Evolutionary conservation across 2,888 invertebrate species (phyloP).

Genomic region (Axea sp.): DNA sequence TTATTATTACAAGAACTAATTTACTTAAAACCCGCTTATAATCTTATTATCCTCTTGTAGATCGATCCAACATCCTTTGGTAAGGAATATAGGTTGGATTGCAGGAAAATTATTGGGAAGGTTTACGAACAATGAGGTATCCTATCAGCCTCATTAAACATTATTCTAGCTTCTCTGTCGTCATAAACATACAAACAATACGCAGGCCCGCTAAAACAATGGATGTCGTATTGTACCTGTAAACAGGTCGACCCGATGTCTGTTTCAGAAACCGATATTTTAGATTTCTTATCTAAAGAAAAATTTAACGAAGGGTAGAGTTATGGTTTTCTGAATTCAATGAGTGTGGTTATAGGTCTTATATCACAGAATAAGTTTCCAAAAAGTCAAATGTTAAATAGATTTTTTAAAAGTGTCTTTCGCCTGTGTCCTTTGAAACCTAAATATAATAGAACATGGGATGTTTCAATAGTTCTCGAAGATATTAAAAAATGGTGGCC

Average conservation of each 20-base stretch:
- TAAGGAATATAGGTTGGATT: conserved; percentile 32
- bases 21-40: too few species aligned
- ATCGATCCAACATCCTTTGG: too few species aligned
- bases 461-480: conserved; percentile 5
- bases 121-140: neutral
- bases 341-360: conserved; percentile 33
- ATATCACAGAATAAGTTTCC: neutral
- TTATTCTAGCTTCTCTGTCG: too few species aligned
- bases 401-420: conserved; percentile 37
- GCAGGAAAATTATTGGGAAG: conserved; percentile 22
- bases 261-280: neutral
- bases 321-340: conserved; percentile 29
- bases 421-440: conserved; percentile 23
- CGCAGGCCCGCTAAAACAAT: too few species aligned
- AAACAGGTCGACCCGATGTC: too few species aligned
- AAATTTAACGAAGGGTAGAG: conserved; percentile 2
- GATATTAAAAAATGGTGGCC: neutral
- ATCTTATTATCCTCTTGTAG: too few species aligned
- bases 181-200: too few species aligned
- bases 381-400: neutral
- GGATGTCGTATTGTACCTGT: too few species aligned
- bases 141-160: conserved; percentile 8
- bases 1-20: too few species aligned
- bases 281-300: conserved; percentile 17
- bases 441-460: conserved; percentile 41